Evolutionary conservation across 2,113 vertebrate species (phyloP), one percentile per base, ranked within the genome.

Genomic region (Mionectes macconnelli): DNA sequence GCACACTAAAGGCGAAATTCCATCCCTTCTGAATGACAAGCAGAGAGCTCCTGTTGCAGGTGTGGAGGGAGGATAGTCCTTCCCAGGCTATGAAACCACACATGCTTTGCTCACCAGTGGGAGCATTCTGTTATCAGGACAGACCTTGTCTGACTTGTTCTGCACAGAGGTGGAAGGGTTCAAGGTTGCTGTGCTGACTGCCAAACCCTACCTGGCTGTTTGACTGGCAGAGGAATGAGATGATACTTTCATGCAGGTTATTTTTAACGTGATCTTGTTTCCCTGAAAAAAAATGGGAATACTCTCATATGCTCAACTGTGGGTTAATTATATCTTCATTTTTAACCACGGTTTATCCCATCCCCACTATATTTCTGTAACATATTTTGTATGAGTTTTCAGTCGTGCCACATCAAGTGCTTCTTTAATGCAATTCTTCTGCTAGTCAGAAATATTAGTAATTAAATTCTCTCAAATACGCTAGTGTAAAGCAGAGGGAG

Each of bases 401-500:
- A 86, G 28, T 70, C 40, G 76, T 83, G 66, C 76, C 91, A 86
- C 76, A 94, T 96, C 85, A 97, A 91, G 63, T 95, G 42, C 67
- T 96, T 90, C 87, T 97, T 90, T 96, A 97, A 96, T 96, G 91
- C 93, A 96, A 97, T 97, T 98, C 89, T 96, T 95, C 96, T 93
- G 96, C 94, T 96, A 97, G 94, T 97, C 93, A 97, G 93, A 98
- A 98, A 97, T 98, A 97, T 96, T 97, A 97, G 97, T 97, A 97
- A 98, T 98, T 98, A 98, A 95, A 94, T 97, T 96, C 96, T 94
- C 94, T 95, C 69, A 97, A 96, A 97, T 97, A 91, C 31, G 42
- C 95, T 60, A 76, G 82, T 93, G 83, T 97, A 97, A 96, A 97
- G 94, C 89, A 60, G 94, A 97, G 93, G 93, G 96, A 97, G 97